A percentile compares a stretch with the other conserved stretches of the same genome.
These are phyloP conservation scores for Cosmia trapezina DNA, from an alignment of 2,888 invertebrate species.

Conservation along the genomic window DNA sequence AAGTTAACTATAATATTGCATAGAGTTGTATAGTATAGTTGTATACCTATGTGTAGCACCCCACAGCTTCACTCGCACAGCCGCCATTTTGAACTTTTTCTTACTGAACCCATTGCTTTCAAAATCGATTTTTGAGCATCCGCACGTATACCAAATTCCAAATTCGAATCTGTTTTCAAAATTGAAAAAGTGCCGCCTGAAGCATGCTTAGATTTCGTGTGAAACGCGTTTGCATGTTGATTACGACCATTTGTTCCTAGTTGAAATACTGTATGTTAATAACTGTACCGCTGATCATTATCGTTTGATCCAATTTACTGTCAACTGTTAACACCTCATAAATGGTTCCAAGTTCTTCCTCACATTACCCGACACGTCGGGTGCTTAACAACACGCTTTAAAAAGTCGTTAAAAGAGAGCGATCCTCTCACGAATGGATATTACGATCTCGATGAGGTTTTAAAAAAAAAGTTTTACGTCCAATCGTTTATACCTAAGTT, in stretches of 20 bases:
- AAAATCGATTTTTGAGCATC: background rate
- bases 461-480: slow-evolving; percentile 35
- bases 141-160: background rate
- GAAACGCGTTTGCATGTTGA: background rate
- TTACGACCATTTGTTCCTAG: background rate
- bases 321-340: slow-evolving; percentile 11
- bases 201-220: background rate
- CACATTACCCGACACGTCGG: slow-evolving; percentile 23
- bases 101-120: background rate
- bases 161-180: background rate
- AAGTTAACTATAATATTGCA: background rate
- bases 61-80: background rate
- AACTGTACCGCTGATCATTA: background rate
- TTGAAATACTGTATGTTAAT: slow-evolving; percentile 7
- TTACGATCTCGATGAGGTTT: slow-evolving; percentile 29
- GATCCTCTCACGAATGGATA: slow-evolving; percentile 29
- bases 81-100: background rate
- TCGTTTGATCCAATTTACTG: slow-evolving; percentile 24
- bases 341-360: slow-evolving; percentile 33
- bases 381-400: slow-evolving; percentile 33
- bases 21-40: background rate
- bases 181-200: background rate
- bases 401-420: slow-evolving; percentile 43
- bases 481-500: slow-evolving; percentile 32
- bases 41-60: background rate